Conservation (phyloP, 1,140 invertebrate species). For the Orchesella cincta region DNA sequence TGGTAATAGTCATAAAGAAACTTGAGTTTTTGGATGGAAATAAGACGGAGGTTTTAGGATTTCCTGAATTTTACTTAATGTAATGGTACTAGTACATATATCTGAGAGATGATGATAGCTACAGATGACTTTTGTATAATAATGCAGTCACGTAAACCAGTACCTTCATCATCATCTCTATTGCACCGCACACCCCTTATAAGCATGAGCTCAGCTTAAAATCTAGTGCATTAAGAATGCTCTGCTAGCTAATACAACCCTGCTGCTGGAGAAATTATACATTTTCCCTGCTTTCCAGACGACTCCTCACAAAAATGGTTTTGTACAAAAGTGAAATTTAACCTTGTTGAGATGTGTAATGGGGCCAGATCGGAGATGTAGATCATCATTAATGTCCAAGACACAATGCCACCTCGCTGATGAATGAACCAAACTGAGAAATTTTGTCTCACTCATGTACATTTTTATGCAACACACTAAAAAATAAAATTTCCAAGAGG, state of each 20-base stretch:
- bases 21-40: neutral
- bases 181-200: too few species aligned
- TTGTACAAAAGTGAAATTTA: neutral
- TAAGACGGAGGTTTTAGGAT: constrained; percentile 3
- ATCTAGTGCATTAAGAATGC: too few species aligned
- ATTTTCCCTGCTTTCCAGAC: too few species aligned
- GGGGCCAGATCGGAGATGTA: constrained; percentile 35
- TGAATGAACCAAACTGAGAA: neutral
- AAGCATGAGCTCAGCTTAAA: too few species aligned
- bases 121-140: constrained; percentile 19
- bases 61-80: constrained; percentile 23
- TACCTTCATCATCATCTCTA: too few species aligned
- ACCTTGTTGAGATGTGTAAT: constrained; percentile 31
- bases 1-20: neutral
- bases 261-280: too few species aligned
- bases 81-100: neutral
- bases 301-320: constrained; percentile 5
- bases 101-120: neutral
- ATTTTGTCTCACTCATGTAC: too few species aligned
- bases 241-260: too few species aligned
- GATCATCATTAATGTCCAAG: constrained; percentile 45
- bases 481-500: too few species aligned
- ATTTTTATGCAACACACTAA: too few species aligned
- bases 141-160: neutral
- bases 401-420: constrained; percentile 37